A percentile compares a stretch with the other conserved stretches of the same genome.
Evolutionary conservation across 2,797 vertebrate species (phyloP).

Genomic region (Cyprinodon diabolis): DNA sequence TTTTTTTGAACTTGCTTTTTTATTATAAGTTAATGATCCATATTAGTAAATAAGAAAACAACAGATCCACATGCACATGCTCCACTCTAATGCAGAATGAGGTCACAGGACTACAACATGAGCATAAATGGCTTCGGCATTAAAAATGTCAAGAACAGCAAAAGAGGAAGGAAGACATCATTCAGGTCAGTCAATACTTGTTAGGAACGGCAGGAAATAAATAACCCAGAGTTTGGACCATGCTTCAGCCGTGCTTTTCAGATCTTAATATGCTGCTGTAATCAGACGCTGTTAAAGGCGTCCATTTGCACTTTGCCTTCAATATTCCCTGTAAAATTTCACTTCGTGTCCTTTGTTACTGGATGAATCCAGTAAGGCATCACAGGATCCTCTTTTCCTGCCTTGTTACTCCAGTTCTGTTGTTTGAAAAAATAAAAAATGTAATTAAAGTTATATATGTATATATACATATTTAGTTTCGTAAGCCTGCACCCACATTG

Average conservation of each 20-base stretch:
- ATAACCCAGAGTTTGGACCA: constrained; percentile 60
- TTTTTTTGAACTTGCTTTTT: background rate
- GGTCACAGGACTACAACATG: constrained; percentile 34
- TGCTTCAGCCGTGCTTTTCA: constrained; percentile 51
- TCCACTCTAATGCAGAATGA: constrained; percentile 34
- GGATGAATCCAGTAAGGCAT: constrained; percentile 60
- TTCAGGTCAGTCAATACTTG: constrained; percentile 67
- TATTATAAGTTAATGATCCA: background rate
- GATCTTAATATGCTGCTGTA: constrained; percentile 79
- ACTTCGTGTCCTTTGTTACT: constrained; percentile 60
- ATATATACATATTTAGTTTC: background rate
- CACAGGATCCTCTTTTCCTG: constrained; percentile 49
- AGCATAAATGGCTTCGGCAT: constrained; percentile 38
- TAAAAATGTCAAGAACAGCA: constrained; percentile 70
- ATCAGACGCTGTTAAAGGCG: constrained; percentile 72
- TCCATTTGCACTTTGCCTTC: constrained; percentile 56
- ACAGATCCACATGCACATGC: constrained; percentile 3
- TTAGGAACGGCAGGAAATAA: constrained; percentile 63
- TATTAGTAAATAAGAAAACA: background rate
- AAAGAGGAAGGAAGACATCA: constrained; percentile 73
- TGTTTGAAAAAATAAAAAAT: constrained; percentile 32
- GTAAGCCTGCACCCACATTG: constrained; percentile 4
- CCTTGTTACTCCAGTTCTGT: constrained; percentile 59
- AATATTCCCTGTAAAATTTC: constrained; percentile 63
- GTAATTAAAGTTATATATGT: too few relatives aligned